Evolutionary conservation across 2,113 vertebrate genomes (phyloP).

Genomic region (Heterotilapia buettikoferi): DNA sequence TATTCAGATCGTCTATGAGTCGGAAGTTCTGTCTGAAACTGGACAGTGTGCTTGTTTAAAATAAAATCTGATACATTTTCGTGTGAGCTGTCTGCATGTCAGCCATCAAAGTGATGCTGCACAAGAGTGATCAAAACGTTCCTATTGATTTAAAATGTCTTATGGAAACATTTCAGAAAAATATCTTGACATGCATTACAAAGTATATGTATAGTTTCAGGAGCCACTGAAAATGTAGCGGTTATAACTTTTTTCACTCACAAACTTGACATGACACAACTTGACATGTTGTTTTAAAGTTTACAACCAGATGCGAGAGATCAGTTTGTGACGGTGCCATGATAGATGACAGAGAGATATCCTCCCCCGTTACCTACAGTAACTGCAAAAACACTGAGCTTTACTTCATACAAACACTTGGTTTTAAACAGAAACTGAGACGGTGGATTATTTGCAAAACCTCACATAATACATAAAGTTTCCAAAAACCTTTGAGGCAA

Average conservation of each 20-base stretch:
- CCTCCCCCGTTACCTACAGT: not conserved
- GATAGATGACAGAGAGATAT: not conserved
- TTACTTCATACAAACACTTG: not conserved
- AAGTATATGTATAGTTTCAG: not conserved
- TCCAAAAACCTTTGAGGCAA: not conserved
- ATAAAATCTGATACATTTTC: not conserved
- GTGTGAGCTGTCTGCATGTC: fast-evolving
- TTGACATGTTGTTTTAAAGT: not conserved
- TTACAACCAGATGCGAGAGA: fast-evolving
- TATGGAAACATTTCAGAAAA: not conserved
- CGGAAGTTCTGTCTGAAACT: not conserved
- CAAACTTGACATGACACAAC: not conserved
- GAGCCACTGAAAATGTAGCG: not conserved
- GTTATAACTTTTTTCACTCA: not conserved
- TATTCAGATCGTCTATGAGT: not conserved
- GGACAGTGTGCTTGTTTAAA: not conserved
- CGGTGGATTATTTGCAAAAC: not conserved
- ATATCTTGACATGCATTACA: not conserved
- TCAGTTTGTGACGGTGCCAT: not conserved
- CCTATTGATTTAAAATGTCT: not conserved
- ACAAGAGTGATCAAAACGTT: not conserved
- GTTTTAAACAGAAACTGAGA: not conserved
- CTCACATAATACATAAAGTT: not conserved
- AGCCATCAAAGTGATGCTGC: not conserved
- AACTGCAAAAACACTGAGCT: not conserved